These are phyloP conservation scores for Myotis daubentonii DNA, from an alignment of 2,797 vertebrate species.

Conservation along the genomic window DNA sequence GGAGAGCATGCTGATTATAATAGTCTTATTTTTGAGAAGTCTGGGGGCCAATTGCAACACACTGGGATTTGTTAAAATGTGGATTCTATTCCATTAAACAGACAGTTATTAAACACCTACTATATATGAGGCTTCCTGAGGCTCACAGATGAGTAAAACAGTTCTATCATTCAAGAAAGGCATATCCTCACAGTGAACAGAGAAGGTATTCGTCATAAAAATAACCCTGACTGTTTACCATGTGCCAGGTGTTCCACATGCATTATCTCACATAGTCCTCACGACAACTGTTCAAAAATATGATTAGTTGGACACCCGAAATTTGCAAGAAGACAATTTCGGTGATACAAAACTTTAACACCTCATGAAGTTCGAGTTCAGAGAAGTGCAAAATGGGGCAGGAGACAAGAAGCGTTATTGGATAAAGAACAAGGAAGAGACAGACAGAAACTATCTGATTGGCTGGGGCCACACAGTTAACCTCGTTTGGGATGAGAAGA, in stretches of 20 bases:
- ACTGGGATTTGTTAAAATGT: neutral
- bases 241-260: neutral
- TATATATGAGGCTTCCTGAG: neutral
- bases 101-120: conserved; percentile 4
- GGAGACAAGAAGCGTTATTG: neutral
- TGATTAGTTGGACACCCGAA: neutral
- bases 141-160: neutral
- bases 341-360: neutral
- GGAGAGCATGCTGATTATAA: neutral
- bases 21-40: neutral
- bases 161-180: neutral
- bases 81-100: neutral
- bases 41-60: neutral
- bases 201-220: neutral
- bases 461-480: neutral
- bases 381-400: neutral
- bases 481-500: neutral
- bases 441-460: neutral
- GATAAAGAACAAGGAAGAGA: conserved; percentile 7
- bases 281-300: conserved; percentile 3
- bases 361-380: neutral
- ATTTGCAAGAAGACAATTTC: neutral
- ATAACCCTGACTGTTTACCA: neutral
- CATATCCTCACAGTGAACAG: neutral
- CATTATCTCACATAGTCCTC: neutral